phyloP scores from a whole-genome alignment of 2,888 invertebrate species.

The Aspidiotus destructor region DNA sequence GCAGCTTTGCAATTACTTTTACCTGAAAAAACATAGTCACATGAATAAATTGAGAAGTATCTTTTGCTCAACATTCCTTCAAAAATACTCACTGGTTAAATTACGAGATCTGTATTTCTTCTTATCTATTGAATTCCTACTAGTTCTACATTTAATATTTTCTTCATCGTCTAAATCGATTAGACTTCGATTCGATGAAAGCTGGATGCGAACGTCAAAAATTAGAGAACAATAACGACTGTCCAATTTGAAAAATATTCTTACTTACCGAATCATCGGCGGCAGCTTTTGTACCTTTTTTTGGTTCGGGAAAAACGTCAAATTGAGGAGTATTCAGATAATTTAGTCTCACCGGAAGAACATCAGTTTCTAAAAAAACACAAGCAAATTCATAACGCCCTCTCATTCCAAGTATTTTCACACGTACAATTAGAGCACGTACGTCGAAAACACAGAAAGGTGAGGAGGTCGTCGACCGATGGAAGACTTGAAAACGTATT shows the following conservation, averaged over 20 bases:
- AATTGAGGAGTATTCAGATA: conserved; percentile 36
- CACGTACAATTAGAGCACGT: conserved; percentile 33
- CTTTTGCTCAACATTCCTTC: no score
- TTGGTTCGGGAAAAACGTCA: conserved; percentile 12
- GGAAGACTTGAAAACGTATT: conserved; percentile 46
- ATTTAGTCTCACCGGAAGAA: conserved; percentile 35
- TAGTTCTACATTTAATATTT: neutral
- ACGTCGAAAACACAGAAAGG: conserved; percentile 74
- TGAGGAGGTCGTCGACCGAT: conserved; percentile 75
- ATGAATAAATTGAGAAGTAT: neutral
- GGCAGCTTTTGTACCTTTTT: conserved; percentile 18
- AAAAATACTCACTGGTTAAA: no score
- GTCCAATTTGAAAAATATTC: neutral
- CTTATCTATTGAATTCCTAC: neutral
- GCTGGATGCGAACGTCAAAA: neutral
- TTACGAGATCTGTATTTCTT: no score
- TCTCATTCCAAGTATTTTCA: no score
- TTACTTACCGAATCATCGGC: neutral
- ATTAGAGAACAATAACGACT: conserved; percentile 1
- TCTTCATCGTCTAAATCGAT: neutral
- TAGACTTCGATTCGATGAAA: neutral
- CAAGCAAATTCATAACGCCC: no score
- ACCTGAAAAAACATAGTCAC: neutral
- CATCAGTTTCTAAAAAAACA: conserved; percentile 32
- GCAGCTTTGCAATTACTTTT: conserved; percentile 13